Conservation (phyloP, 2,888 invertebrate species). For the Caenorhabditis sp. region DNA sequence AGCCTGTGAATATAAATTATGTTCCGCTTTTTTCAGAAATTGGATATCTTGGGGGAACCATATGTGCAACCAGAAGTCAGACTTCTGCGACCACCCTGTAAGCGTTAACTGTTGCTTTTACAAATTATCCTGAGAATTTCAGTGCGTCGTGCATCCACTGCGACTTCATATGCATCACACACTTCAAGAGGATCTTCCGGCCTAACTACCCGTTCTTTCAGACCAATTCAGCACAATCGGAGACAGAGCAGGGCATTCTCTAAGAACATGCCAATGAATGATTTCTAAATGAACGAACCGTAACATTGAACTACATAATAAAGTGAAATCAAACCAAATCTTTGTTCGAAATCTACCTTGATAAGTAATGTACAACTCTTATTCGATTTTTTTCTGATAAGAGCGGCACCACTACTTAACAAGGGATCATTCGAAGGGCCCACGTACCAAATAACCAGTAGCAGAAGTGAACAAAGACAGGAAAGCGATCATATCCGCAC, state of each 20-base stretch:
- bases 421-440: slow-evolving; percentile 19
- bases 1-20: too few species aligned
- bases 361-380: slow-evolving; percentile 64
- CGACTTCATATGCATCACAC: slow-evolving; percentile 61
- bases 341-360: slow-evolving; percentile 32
- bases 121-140: slow-evolving; percentile 25
- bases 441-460: not conserved
- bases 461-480: not conserved
- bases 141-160: slow-evolving; percentile 64
- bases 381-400: slow-evolving; percentile 45
- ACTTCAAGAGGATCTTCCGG: slow-evolving; percentile 58
- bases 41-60: slow-evolving; percentile 41
- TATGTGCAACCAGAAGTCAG: slow-evolving; percentile 10
- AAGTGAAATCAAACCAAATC: slow-evolving; percentile 1
- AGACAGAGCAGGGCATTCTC: slow-evolving; percentile 52
- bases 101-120: not conserved
- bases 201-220: slow-evolving; percentile 46
- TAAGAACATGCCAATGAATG: slow-evolving; percentile 68
- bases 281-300: slow-evolving; percentile 46
- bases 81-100: slow-evolving; percentile 39
- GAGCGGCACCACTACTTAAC: slow-evolving; percentile 70
- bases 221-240: slow-evolving; percentile 23
- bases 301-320: not conserved
- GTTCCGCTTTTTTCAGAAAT: slow-evolving; percentile 40
- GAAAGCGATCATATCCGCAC: slow-evolving; percentile 15